phyloP scores from a whole-genome alignment of 2,113 vertebrate species.

The Asarcornis scutulata region DNA sequence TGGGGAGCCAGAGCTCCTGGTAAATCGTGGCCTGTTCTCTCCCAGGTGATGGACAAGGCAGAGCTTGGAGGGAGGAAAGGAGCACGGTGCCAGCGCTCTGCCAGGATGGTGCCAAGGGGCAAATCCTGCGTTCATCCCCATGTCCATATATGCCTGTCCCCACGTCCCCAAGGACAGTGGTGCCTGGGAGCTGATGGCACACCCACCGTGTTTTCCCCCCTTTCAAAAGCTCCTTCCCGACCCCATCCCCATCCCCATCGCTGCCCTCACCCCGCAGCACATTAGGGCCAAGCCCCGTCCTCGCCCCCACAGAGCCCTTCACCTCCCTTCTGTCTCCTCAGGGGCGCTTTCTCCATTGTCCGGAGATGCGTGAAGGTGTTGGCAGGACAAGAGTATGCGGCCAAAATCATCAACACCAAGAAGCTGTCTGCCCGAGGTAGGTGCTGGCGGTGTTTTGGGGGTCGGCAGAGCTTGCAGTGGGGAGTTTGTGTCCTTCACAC shows the following conservation, averaged over 20 bases:
- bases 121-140: not conserved
- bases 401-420: constrained; percentile 88
- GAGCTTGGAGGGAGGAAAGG: not conserved
- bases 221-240: not conserved
- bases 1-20: fast-evolving
- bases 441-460: not conserved
- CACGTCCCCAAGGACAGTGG: not conserved
- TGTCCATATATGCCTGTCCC: not conserved
- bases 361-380: constrained; percentile 85
- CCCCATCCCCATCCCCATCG: fast-evolving
- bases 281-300: not conserved
- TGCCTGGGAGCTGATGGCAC: not conserved
- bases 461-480: fast-evolving
- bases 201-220: not conserved
- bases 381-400: constrained; percentile 84
- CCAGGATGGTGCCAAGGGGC: fast-evolving
- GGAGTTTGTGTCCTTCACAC: not conserved
- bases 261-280: not conserved
- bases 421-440: constrained; percentile 85
- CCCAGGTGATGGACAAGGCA: not conserved
- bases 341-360: constrained; percentile 86
- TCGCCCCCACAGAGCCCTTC: fast-evolving
- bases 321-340: constrained; percentile 37
- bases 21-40: not conserved
- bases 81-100: fast-evolving